Base-by-base conservation (phyloP, 2,113 vertebrate species). In the Malurus melanocephalus region DNA sequence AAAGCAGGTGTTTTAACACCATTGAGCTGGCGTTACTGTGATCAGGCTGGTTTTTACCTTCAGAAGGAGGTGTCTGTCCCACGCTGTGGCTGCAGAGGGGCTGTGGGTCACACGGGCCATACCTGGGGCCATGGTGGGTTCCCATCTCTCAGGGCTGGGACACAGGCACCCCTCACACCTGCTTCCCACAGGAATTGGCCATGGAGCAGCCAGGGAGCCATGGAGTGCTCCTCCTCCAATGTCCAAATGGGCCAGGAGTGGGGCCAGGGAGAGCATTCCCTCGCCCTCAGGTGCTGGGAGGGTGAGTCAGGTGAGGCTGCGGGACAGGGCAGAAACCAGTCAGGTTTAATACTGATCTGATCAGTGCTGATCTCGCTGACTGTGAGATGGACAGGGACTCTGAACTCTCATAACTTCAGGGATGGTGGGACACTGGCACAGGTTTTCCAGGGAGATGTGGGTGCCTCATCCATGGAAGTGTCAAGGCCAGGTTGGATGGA, bases 161-260 rank as follows among this genome's bases (percentile, higher is more conserved):
- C 24, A 40, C 24, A 12, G 2, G 20, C 26, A 20, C n/a, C 8
- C 55, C 20, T 4, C 48, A 51, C 0, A 2, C 30, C 49, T 30
- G 26, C 53, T 48, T 65, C 45, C 42, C 35, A 16, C 10, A 0
- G 0, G 65, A 15, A 26, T 3, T 0, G 0, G 33, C 14, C 30
- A 1, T 1, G 8, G 35, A 64, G 45, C 53, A 55, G 17, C 23
- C 26, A 66, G 59, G 53, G 4, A 75, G 26, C 52, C 33, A 8
- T 1, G 24, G n/a, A 3, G 0, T 7, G 30, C 35, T 72, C 10
- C 67, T 66, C 22, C 7, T 52, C 16, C 48, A 5, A 3, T 22
- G 30, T 26, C 64, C 40, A 33, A 28, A n/a, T 0, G 35, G 46
- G 18, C 48, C 28, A 15, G 32, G 55, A 59, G 22, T 33, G 52